Evolutionary conservation across 2,888 invertebrate genomes (phyloP).

Genomic region (Nomada goodeniana): DNA sequence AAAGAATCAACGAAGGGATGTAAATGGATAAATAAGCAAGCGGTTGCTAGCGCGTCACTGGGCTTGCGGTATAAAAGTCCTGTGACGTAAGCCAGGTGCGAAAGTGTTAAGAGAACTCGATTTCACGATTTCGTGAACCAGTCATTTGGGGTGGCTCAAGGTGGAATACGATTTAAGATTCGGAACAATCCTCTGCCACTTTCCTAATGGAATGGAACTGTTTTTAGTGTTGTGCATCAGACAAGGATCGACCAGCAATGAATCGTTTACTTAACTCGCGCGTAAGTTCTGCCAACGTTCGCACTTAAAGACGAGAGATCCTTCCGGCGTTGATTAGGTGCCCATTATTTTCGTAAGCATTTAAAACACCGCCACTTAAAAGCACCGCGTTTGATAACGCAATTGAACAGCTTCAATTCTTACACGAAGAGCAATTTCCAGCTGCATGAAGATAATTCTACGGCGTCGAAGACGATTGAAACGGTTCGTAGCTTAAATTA

Average conservation of each 20-base stretch:
- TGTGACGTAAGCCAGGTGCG: too few species aligned
- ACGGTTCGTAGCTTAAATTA: background rate
- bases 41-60: too few species aligned
- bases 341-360: background rate
- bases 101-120: background rate
- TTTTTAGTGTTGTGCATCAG: background rate
- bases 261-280: background rate
- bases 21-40: too few species aligned
- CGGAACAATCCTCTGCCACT: background rate
- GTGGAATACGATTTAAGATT: background rate
- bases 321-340: background rate
- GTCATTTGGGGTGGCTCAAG: constrained; percentile 13
- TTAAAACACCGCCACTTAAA: background rate
- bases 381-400: background rate
- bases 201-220: background rate
- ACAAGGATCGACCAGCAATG: background rate
- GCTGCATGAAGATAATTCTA: background rate
- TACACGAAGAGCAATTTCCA: background rate
- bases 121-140: background rate
- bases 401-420: background rate
- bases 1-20: too few species aligned
- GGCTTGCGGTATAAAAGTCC: too few species aligned
- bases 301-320: background rate
- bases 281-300: background rate
- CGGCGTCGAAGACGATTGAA: background rate